Evolutionary conservation across 2,888 invertebrate genomes (phyloP), one percentile per base, ranked within the genome.

Genomic region (Uloborus plumipes): DNA sequence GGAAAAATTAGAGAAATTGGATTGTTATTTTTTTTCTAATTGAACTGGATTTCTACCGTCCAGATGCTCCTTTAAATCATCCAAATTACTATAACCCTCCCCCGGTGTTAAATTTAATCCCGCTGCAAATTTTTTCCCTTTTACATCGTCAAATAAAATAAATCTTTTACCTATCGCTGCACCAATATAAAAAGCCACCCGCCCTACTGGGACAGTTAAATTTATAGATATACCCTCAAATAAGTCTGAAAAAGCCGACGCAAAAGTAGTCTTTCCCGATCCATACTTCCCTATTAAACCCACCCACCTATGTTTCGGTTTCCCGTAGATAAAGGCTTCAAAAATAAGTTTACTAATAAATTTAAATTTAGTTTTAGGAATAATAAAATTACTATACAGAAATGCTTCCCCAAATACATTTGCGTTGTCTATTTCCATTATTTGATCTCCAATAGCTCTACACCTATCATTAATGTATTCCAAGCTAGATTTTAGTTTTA

Each of bases 141-240:
- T 53, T 6, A 53, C 69, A 14, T 69, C 69, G 16, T 69, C 69
- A 31, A 69, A 69, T 11, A 69, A 31, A n/a, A 69, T 14, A 22
- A 55, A 69, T 22, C 69, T 6, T 26, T 69, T 50, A 2, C 26
- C 26, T 9, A 69, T 69, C 3, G 55, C 51, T 4, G 31, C 26
- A 6, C 69, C 55, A 11, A 53, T 20, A 14, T 51, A 69, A 31
- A 69, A 69, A n/a, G 53, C 31, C 1, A 55, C 53, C 13, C 69
- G 14, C 9, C 55, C 69, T 18, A 31, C 31, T 31, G 50, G 51
- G 0, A 69, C 55, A 31, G 53, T 69, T 14, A 50, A 53, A 26
- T 69, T 53, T 2, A 69, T 55, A 3, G 53, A 55, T 3, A 55
- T 22, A 3, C 55, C 55, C 15, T 53, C 53, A 53, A 53, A 53